Conservation (phyloP, 2,888 invertebrate genomes). For the Aradus depressus region DNA sequence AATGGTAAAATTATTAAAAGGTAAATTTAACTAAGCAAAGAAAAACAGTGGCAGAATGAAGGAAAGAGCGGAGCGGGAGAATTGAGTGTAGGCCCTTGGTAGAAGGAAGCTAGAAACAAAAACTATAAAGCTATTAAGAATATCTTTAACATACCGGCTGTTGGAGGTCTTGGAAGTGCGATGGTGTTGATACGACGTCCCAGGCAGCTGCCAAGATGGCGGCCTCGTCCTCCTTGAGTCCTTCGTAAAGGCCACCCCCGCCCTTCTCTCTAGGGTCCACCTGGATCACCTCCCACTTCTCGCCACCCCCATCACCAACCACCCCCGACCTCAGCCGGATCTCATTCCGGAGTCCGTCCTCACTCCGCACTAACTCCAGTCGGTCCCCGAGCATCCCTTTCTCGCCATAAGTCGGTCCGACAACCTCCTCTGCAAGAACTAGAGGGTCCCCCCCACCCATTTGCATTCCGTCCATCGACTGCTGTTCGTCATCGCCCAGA, state of each 20-base stretch:
- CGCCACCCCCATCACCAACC: constrained; percentile 6
- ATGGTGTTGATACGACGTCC: constrained; percentile 42
- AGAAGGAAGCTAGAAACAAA: background rate
- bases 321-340: background rate
- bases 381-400: background rate
- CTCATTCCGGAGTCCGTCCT: background rate
- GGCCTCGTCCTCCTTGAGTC: constrained; percentile 29
- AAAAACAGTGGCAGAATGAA: too few species aligned
- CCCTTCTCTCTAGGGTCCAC: constrained; percentile 23
- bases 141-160: constrained; percentile 30
- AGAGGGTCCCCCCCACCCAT: too few species aligned
- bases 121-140: background rate
- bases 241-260: constrained; percentile 23
- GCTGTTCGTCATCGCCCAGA: too few species aligned
- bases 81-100: background rate
- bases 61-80: background rate
- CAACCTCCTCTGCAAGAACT: too few species aligned
- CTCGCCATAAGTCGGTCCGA: too few species aligned
- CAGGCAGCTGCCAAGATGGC: constrained; percentile 34
- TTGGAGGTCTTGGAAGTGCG: constrained; percentile 33
- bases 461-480: too few species aligned
- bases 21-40: too few species aligned
- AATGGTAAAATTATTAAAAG: too few species aligned
- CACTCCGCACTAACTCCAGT: background rate
- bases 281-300: constrained; percentile 26